These are phyloP conservation scores for Calcarius lapponicus DNA, from an alignment of 2,797 vertebrate genomes.

Conservation along the genomic window DNA sequence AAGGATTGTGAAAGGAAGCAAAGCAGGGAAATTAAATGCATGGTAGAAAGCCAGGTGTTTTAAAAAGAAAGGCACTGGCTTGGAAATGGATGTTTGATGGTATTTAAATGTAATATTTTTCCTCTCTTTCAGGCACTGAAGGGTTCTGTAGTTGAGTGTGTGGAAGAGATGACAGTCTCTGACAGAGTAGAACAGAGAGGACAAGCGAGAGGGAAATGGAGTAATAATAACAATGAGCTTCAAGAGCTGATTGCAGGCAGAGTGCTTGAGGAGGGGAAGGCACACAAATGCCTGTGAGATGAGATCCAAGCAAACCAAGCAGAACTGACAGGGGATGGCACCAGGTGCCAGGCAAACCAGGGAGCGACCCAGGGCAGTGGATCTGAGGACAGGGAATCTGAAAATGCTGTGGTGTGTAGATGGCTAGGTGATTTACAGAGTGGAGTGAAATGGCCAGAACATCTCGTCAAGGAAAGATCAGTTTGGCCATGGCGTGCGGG, in stretches of 20 bases:
- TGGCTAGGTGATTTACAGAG: neutral
- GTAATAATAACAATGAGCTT: neutral
- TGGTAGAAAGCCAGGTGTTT: neutral
- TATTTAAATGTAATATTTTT: slow-evolving; percentile 20
- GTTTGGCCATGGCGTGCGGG: neutral
- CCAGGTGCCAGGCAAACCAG: neutral
- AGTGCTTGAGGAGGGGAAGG: neutral
- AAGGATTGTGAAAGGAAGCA: neutral
- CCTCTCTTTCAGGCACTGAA: neutral
- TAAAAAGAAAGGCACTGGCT: neutral
- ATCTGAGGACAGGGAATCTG: neutral
- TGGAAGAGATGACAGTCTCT: neutral
- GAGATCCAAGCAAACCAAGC: neutral
- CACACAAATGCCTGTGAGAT: neutral
- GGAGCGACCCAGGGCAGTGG: neutral
- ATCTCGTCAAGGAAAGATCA: neutral
- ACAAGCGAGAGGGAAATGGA: neutral
- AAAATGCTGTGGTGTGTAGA: neutral
- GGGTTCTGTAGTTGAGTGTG: neutral
- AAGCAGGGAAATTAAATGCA: neutral
- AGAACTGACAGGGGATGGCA: neutral
- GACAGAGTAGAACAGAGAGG: neutral
- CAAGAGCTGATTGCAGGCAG: neutral
- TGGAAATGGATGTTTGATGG: neutral
- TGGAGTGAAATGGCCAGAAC: neutral